Base-by-base conservation (phyloP, 2,113 vertebrate genomes). In the Cyanoliseus patagonus region DNA sequence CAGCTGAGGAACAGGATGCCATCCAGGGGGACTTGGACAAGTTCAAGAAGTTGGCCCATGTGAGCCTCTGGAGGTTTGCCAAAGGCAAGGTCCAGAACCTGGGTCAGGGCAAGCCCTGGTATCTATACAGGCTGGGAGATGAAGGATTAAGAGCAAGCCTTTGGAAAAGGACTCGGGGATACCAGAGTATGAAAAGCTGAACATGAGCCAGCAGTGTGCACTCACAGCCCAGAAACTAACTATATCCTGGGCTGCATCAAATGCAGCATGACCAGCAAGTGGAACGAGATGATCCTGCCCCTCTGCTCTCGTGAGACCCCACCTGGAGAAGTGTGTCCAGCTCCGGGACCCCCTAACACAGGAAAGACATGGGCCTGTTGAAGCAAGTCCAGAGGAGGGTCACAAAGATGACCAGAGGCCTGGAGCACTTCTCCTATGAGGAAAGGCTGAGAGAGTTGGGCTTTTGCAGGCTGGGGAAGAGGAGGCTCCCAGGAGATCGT, bases 131-230 rank as follows among this genome's bases (percentile, higher is more conserved):
- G 28, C 24, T 70, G 17, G 10, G 27, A 9, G 7, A 24, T 55
- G 23, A 41, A 52, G n/a, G 7, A 6, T 44, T 52, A 64, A 87
- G n/a, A 68, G 37, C 37, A 68, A 17, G 42, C 41, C 27, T 87
- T 17, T 2, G 0, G 1, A 64, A 44, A 59, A 73, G 8, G 28
- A 44, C 31, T 47, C 68, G 52, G 4, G 28, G 16, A 4, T 41
- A 10, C 10, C 49, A 10, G 28, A 55, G 46, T 25, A 11, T 83
- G 41, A 57, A 39, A 42, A 31, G 27, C n/a, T 77, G 15, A 11
- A 13, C 0, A 0, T 53, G 59, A 73, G 23, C 20, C 1, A 1
- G 6, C 37, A 59, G 12, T 39, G 39, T 44, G 16, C 0, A 0
- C 37, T 92, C 3, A 3, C 27, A 84, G 47, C 39, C n/a, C 59